Evolutionary conservation across 2,797 vertebrate species (phyloP).

Genomic region (Gymnoscopelus microlampas): DNA sequence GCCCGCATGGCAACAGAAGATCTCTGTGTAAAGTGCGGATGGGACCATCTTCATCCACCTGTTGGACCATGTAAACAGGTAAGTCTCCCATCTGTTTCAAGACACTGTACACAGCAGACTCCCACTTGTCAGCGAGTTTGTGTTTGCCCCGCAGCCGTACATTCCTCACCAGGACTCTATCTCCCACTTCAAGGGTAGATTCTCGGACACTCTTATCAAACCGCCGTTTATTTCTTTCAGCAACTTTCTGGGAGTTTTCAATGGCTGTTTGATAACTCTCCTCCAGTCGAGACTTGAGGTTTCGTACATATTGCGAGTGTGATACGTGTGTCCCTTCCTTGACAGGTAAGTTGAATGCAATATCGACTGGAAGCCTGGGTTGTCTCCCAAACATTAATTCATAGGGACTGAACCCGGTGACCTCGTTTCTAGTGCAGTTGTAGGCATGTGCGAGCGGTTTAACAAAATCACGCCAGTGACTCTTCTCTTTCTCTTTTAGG

Average conservation of each 20-base stretch:
- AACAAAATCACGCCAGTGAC: slow-evolving; percentile 18
- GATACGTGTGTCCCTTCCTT: background rate
- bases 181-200: background rate
- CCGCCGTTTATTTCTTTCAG: background rate
- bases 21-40: background rate
- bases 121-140: background rate
- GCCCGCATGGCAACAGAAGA: background rate
- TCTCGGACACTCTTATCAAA: background rate
- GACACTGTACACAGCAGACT: background rate
- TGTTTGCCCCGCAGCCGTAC: background rate
- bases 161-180: background rate
- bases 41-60: background rate
- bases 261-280: background rate
- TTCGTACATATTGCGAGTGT: background rate
- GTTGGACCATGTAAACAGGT: background rate
- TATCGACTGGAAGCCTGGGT: background rate
- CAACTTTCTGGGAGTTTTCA: background rate
- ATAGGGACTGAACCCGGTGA: slow-evolving; percentile 14
- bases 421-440: slow-evolving; percentile 17
- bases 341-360: background rate
- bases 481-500: slow-evolving; percentile 5
- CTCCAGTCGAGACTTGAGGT: background rate
- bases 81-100: background rate
- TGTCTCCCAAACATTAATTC: slow-evolving; percentile 19
- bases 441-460: slow-evolving; percentile 19